Percentiles rank a stretch among this genome's conserved stretches.
Evolutionary conservation across 2,888 invertebrate genomes (phyloP).

Genomic region (Odiellus spinosus): DNA sequence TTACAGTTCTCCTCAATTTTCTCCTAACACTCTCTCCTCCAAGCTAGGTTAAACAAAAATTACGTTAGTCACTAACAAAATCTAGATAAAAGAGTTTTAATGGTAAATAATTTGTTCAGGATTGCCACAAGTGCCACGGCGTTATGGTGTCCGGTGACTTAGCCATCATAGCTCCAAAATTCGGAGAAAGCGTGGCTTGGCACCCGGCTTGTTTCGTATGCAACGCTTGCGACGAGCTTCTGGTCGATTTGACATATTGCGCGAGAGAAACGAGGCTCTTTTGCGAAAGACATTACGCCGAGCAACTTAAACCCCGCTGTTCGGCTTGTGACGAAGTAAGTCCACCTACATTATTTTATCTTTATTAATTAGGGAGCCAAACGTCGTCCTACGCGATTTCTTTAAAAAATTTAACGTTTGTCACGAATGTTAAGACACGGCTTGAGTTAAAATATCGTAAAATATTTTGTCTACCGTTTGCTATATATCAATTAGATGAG

Average conservation of each 20-base stretch:
- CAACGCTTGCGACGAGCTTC: conserved; percentile 68
- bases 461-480: no score
- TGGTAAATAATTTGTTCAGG: conserved; percentile 34
- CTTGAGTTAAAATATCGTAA: no score
- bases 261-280: conserved; percentile 69
- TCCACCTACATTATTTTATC: conserved; percentile 21
- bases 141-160: conserved; percentile 61
- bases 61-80: no score
- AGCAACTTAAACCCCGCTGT: conserved; percentile 85
- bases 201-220: conserved; percentile 90
- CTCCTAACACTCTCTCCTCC: no score
- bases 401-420: no score
- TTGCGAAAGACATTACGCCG: conserved; percentile 93
- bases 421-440: no score
- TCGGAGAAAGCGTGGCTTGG: conserved; percentile 58
- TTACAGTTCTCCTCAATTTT: no score
- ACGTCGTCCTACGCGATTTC: no score
- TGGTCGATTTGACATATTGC: conserved; percentile 93
- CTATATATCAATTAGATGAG: no score
- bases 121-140: conserved; percentile 68
- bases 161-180: conserved; percentile 66
- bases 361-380: no score
- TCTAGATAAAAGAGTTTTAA: not conserved
- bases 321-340: conserved; percentile 96
- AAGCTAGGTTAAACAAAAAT: no score